Evolutionary conservation across 2,888 invertebrate species (phyloP).

Genomic region (Emesis furor): DNA sequence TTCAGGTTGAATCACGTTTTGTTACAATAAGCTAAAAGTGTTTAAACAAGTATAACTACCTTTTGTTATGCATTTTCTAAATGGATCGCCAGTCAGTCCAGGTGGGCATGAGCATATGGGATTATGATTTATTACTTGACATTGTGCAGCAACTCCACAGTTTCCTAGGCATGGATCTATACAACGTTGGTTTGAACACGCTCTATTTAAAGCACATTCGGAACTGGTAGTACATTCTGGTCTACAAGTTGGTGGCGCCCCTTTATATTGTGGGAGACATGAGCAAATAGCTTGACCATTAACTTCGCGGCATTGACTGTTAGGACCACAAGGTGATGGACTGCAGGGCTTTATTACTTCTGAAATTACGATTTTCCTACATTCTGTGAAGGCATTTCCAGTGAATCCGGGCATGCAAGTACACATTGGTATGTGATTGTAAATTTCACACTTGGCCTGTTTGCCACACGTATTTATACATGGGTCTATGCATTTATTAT

Average conservation of each 20-base stretch:
- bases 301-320: conserved; percentile 94
- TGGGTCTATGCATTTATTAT: conserved; percentile 95
- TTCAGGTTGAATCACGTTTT: not conserved
- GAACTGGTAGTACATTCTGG: conserved; percentile 94
- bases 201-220: conserved; percentile 93
- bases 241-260: conserved; percentile 94
- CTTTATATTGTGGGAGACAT: conserved; percentile 93
- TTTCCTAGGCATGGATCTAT: conserved; percentile 95
- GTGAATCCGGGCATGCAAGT: conserved; percentile 92
- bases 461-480: conserved; percentile 95
- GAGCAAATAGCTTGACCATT: conserved; percentile 94
- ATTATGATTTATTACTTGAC: conserved; percentile 95
- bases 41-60: conserved; percentile 85
- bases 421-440: conserved; percentile 93
- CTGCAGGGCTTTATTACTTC: conserved; percentile 92
- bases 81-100: conserved; percentile 95
- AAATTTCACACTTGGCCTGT: conserved; percentile 94
- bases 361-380: conserved; percentile 86
- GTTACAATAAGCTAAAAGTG: not conserved
- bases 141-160: conserved; percentile 94
- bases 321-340: conserved; percentile 95
- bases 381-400: conserved; percentile 94
- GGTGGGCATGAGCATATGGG: conserved; percentile 94
- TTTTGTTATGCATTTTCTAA: conserved; percentile 93
- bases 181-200: conserved; percentile 95